Percentiles rank a stretch among this genome's conserved stretches.
Evolutionary conservation across 2,113 vertebrate genomes (phyloP).

Genomic region (Bucco capensis): DNA sequence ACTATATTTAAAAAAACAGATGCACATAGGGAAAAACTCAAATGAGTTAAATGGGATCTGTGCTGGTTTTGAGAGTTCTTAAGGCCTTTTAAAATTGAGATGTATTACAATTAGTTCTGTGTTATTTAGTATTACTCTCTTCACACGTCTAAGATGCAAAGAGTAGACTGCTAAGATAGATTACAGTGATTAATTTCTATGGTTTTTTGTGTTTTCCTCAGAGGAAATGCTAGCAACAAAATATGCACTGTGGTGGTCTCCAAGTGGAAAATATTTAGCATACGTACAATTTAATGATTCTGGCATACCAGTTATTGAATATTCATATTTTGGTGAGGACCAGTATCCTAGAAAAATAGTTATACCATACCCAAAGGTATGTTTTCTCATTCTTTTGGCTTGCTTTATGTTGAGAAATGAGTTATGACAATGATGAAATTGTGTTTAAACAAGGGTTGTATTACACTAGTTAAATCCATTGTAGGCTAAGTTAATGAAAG

Average conservation of each 20-base stretch:
- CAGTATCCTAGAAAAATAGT: constrained; percentile 89
- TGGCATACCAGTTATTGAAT: constrained; percentile 88
- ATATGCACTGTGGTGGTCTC: constrained; percentile 94
- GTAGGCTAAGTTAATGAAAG: not conserved
- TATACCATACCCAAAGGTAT: constrained; percentile 95
- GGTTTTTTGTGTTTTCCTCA: constrained; percentile 62
- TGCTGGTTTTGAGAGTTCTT: not conserved
- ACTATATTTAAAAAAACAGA: not conserved
- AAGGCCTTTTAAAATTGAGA: not conserved
- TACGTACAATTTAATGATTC: constrained; percentile 91
- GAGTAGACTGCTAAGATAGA: not conserved
- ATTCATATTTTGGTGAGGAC: constrained; percentile 85
- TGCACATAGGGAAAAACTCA: not conserved
- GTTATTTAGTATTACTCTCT: not conserved
- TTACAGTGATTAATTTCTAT: not conserved
- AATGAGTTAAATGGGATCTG: not conserved
- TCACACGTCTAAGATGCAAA: not conserved
- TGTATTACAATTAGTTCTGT: not conserved
- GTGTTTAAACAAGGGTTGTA: not conserved
- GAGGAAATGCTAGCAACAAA: constrained; percentile 94
- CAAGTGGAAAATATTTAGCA: constrained; percentile 82
- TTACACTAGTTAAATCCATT: not conserved
- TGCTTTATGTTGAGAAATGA: constrained; percentile 26
- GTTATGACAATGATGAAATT: not conserved
- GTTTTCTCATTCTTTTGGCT: constrained; percentile 1